Evolutionary conservation across 2,797 vertebrate genomes (phyloP).

Genomic region (Amblyraja radiata): DNA sequence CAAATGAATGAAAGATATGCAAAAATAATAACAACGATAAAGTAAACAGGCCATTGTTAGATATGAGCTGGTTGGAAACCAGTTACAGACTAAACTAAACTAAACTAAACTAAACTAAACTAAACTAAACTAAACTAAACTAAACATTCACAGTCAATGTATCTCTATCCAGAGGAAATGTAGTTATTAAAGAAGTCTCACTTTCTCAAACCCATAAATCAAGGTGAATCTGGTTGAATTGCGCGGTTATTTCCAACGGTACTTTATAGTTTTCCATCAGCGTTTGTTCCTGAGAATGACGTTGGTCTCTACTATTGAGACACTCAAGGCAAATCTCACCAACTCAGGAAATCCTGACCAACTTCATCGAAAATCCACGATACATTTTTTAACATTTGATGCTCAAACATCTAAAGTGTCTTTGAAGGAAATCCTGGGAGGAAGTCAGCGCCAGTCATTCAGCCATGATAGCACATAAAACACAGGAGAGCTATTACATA

Average conservation of each 20-base stretch:
- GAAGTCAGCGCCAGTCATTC: background rate
- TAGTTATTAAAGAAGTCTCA: background rate
- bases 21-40: too few relatives aligned
- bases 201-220: background rate
- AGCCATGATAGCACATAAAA: background rate
- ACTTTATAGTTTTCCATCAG: background rate
- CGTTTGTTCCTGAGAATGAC: background rate
- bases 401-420: background rate
- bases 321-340: background rate
- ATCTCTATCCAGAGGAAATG: too few relatives aligned
- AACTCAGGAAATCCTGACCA: background rate
- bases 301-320: background rate
- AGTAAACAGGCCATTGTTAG: too few relatives aligned
- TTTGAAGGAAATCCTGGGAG: background rate
- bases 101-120: too few relatives aligned
- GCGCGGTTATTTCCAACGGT: background rate
- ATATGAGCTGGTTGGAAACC: too few relatives aligned
- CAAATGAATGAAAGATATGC: too few relatives aligned
- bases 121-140: too few relatives aligned
- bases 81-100: too few relatives aligned
- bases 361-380: background rate
- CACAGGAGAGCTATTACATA: background rate
- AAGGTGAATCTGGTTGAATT: background rate
- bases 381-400: background rate
- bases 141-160: too few relatives aligned